Evolutionary conservation across 2,113 vertebrate species (phyloP), one percentile per base, ranked within the genome.

Genomic region (Anarhynchus alexandrinus): DNA sequence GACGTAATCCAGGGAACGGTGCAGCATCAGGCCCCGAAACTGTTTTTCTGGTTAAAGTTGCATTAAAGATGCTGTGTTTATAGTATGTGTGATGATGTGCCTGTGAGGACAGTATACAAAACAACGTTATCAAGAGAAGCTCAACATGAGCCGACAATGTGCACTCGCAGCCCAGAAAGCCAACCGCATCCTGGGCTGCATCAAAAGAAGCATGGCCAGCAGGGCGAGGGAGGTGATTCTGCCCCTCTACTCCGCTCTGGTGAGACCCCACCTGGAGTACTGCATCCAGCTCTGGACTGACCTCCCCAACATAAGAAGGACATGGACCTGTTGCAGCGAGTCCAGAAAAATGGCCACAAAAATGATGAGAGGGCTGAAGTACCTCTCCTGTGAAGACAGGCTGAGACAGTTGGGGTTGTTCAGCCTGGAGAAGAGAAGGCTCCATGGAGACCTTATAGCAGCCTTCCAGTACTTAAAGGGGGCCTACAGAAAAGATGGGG

Each of bases 1-100:
- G 82, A 72, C 13, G 16, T 8, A 10, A 22, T 1, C 23, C 15
- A 1, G 14, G 49, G 1, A 25, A 3, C 13, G 2, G 0, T 3
- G 76, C 49, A 6, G 43, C 3, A 5, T 11, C 40, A 1, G 71
- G 27, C 36, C 83, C 47, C 7, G 7, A 4, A 10, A 9, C 10
- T 15, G 1, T 3, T 66, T 17, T 23, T 12, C 7, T 36, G 25
- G 21, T 30, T 18, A 8, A 14, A 74, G 6, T 12, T 17, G 30
- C n/a, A 0, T 15, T 20, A 12, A 32, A 74, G 49, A 14, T 57
- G 70, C 30, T 9, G 7, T 8, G 15, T 34, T 32, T 21, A 6
- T 5, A 8, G 55, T 3, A 4, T 1, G n/a, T 3, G 5, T 2
- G 6, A 25, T 30, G 52, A 20, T 2, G 61, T 7, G 40, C 13